These are phyloP conservation scores for Rhynchonycteris naso DNA, from an alignment of 2,797 vertebrate genomes.

Conservation along the genomic window DNA sequence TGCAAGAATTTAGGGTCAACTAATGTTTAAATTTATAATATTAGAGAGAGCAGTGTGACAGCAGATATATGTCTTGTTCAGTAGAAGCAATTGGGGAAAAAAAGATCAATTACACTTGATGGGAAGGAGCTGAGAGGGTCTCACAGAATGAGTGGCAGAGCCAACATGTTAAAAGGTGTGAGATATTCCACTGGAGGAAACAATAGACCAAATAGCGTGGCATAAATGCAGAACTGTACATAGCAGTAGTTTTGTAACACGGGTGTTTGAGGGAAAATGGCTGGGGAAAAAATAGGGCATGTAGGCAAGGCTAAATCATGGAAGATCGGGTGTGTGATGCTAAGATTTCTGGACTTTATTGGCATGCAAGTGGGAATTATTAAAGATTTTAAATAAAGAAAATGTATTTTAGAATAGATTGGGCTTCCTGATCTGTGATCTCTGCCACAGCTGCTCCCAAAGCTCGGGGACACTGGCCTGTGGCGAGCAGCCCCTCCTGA, in stretches of 20 bases:
- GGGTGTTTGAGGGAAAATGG: accelerated
- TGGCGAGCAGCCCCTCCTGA: too few relatives aligned
- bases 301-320: neutral
- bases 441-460: too few relatives aligned
- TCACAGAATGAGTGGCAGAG: neutral
- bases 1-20: neutral
- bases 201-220: accelerated
- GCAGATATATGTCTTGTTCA: neutral
- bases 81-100: neutral
- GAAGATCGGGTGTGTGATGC: accelerated
- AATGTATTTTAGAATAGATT: neutral
- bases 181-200: neutral
- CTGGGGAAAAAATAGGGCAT: neutral
- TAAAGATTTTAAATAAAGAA: neutral
- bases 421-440: neutral
- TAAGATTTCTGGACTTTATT: neutral
- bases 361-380: neutral
- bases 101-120: neutral
- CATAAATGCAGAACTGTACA: too few relatives aligned
- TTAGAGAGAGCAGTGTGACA: neutral
- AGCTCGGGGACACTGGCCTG: too few relatives aligned
- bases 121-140: neutral
- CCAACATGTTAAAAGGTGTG: neutral
- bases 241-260: accelerated
- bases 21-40: slow-evolving; percentile 7